These are phyloP conservation scores for Poeciliopsis occidentalis DNA, from an alignment of 2,113 vertebrate species.

Conservation along the genomic window DNA sequence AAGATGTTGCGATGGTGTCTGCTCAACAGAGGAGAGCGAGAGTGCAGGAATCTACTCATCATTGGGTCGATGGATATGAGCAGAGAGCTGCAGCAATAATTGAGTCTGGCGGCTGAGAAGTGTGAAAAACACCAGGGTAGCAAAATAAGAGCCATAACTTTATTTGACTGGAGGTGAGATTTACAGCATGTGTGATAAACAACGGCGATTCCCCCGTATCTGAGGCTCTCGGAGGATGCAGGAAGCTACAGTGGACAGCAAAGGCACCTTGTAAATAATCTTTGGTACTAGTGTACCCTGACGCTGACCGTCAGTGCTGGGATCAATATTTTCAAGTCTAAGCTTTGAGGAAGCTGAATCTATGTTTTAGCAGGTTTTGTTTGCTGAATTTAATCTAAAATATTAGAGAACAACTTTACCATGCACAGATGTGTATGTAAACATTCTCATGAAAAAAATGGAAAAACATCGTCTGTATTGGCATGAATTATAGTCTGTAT, in stretches of 20 bases:
- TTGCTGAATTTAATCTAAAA: conserved; percentile 30
- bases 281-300: no score
- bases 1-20: conserved; percentile 2
- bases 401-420: conserved; percentile 22
- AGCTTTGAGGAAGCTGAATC: conserved; percentile 6
- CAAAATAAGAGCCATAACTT: no score
- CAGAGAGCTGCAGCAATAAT: conserved; percentile 58
- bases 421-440: conserved; percentile 19
- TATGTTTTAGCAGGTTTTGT: background rate
- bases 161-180: no score
- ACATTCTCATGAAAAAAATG: conserved; percentile 26
- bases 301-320: conserved; percentile 3
- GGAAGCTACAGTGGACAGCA: no score
- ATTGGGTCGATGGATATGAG: conserved; percentile 70
- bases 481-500: conserved; percentile 48
- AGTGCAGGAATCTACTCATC: conserved; percentile 23
- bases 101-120: conserved; percentile 52
- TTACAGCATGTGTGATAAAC: no score
- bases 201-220: no score
- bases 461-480: conserved; percentile 53
- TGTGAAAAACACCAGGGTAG: conserved; percentile 63
- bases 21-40: conserved; percentile 19
- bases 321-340: conserved; percentile 30
- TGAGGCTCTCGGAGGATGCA: no score
- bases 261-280: no score